These are phyloP conservation scores for Trichacis sp. DNA, from an alignment of 2,888 invertebrate species.

Conservation along the genomic window DNA sequence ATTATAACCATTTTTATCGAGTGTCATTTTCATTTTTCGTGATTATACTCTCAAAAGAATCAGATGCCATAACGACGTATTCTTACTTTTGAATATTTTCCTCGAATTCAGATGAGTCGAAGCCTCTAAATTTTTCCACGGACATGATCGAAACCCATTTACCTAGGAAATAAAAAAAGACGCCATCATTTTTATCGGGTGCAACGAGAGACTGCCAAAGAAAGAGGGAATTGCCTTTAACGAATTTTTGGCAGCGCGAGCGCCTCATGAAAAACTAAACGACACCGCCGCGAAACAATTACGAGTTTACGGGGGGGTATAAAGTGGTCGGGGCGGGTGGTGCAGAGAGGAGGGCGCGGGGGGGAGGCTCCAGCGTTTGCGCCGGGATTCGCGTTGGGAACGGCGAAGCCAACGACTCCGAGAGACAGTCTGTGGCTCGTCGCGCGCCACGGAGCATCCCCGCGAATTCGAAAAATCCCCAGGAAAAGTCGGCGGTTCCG, in stretches of 20 bases:
- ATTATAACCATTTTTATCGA: too few relatives aligned
- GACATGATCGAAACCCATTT: too few relatives aligned
- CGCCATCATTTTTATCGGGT: too few relatives aligned
- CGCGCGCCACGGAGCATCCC: slow-evolving; percentile 63
- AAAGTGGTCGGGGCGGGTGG: slow-evolving; percentile 41
- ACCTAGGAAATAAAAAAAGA: too few relatives aligned
- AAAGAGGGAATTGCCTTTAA: background rate
- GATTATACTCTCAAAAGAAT: too few relatives aligned
- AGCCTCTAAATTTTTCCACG: too few relatives aligned
- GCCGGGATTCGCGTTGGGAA: slow-evolving; percentile 55
- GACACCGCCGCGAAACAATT: slow-evolving; percentile 43
- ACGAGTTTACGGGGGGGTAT: slow-evolving; percentile 45
- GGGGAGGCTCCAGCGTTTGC: slow-evolving; percentile 60
- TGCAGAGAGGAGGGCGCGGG: slow-evolving; percentile 31
- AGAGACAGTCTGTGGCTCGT: slow-evolving; percentile 67
- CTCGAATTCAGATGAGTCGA: too few relatives aligned
- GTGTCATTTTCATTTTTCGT: too few relatives aligned
- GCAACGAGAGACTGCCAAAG: too few relatives aligned
- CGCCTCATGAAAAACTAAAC: slow-evolving; percentile 32
- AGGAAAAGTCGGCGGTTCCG: background rate
- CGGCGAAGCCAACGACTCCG: too few relatives aligned
- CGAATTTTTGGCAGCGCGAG: slow-evolving; percentile 23
- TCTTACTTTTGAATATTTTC: too few relatives aligned
- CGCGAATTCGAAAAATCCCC: background rate
- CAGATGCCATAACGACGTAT: too few relatives aligned